These are phyloP conservation scores for Falco peregrinus DNA, from an alignment of 2,797 vertebrate genomes.

Conservation along the genomic window DNA sequence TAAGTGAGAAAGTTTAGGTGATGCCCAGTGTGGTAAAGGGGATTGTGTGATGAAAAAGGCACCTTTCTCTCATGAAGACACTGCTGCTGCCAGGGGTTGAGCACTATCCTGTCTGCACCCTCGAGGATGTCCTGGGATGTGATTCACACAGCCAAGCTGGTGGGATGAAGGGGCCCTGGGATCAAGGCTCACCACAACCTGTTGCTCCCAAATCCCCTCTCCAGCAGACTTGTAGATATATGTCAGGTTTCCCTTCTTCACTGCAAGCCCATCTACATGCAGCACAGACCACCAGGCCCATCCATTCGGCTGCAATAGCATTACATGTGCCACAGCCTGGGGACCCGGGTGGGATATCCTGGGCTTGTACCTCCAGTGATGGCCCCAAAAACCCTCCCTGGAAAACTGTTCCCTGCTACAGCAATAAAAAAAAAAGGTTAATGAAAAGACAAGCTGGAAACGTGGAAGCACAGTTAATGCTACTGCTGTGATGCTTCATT, in stretches of 20 bases:
- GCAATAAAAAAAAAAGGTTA: neutral
- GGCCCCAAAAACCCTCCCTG: neutral
- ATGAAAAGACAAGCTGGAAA: neutral
- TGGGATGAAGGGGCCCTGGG: neutral
- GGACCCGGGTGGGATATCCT: neutral
- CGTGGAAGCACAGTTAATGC: neutral
- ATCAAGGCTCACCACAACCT: neutral
- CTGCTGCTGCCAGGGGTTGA: neutral
- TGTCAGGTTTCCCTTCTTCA: neutral
- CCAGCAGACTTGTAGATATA: neutral
- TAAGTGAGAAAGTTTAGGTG: neutral
- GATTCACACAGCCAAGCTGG: neutral
- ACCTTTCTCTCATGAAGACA: neutral
- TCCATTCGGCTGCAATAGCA: neutral
- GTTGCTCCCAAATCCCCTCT: neutral
- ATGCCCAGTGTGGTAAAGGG: neutral
- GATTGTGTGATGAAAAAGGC: neutral
- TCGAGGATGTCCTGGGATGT: rapidly evolving
- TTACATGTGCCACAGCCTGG: neutral
- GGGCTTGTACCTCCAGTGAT: neutral
- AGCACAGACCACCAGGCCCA: neutral
- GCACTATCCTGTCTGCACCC: neutral
- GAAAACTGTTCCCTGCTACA: neutral
- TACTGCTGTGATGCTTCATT: slow-evolving; percentile 9
- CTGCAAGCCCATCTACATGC: neutral